A percentile compares a stretch with the other conserved stretches of the same genome.
Evolutionary conservation across 2,797 vertebrate species (phyloP).

Genomic region (Cryptoprocta ferox): DNA sequence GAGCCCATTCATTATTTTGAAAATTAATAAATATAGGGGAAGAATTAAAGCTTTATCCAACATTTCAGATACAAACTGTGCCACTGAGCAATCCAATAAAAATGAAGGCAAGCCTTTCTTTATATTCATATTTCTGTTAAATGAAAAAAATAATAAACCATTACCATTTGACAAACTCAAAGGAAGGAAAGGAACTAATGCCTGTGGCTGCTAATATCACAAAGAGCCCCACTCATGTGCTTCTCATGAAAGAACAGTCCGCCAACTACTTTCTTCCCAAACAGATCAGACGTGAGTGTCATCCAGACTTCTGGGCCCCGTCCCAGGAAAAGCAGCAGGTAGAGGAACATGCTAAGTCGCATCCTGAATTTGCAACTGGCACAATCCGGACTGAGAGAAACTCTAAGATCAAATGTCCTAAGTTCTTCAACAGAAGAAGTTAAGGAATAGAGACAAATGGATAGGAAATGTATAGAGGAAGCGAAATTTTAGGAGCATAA

Average conservation of each 20-base stretch:
- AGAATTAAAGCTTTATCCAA: neutral
- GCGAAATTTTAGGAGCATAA: neutral
- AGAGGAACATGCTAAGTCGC: rapidly evolving
- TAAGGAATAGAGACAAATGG: neutral
- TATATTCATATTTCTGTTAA: neutral
- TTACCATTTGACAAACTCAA: neutral
- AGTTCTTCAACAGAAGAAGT: neutral
- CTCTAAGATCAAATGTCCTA: neutral
- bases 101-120: neutral
- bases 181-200: neutral
- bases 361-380: neutral
- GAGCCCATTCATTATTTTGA: neutral
- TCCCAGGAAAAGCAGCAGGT: rapidly evolving
- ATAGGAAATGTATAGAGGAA: neutral
- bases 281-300: neutral
- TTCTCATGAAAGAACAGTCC: neutral
- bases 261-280: neutral
- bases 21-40: neutral
- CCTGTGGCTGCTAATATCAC: neutral
- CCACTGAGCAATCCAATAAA: neutral
- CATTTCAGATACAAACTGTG: neutral
- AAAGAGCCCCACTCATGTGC: neutral
- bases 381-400: neutral
- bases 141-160: neutral
- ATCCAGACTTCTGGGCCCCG: neutral